Conservation (phyloP, 2,888 invertebrate genomes). For the Beris chalybata region DNA sequence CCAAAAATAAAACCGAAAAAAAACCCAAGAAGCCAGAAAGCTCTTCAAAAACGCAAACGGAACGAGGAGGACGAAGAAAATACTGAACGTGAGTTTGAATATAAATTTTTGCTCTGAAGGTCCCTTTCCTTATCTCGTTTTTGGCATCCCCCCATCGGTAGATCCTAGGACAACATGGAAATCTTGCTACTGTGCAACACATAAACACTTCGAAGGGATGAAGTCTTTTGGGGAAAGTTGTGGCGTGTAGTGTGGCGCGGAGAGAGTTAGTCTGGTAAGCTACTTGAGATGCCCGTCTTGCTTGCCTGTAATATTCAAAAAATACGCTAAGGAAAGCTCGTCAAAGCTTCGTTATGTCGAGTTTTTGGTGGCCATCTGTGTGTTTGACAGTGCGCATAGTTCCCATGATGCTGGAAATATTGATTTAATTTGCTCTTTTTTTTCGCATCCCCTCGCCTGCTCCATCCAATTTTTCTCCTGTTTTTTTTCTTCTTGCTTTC, state of each 20-base stretch:
- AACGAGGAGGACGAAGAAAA: constrained; percentile 5
- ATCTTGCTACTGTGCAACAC: too few relatives aligned
- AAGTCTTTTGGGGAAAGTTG: too few relatives aligned
- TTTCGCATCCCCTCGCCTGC: constrained; percentile 4
- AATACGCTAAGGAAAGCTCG: constrained; percentile 12
- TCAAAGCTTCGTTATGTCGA: constrained; percentile 19
- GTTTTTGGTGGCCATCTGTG: constrained; percentile 23
- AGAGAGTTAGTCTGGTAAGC: too few relatives aligned
- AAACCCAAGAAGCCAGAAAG: constrained; percentile 30
- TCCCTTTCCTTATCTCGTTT: constrained; percentile 10
- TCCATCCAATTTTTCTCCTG: not conserved
- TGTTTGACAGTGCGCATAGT: constrained; percentile 33
- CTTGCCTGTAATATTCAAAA: too few relatives aligned
- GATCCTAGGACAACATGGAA: too few relatives aligned
- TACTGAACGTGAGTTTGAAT: constrained; percentile 27
- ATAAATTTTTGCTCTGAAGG: constrained; percentile 17
- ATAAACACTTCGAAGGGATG: too few relatives aligned
- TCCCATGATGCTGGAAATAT: constrained; percentile 39
- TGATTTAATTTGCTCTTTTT: constrained; percentile 37
- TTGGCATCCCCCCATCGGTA: too few relatives aligned
- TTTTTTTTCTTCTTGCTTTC: constrained; percentile 2
- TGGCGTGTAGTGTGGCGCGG: too few relatives aligned
- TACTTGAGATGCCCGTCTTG: too few relatives aligned
- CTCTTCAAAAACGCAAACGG: constrained; percentile 24
- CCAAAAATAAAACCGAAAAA: constrained; percentile 23